These are phyloP conservation scores for Archivesica marissinica DNA, from an alignment of 1,140 invertebrate species.

Conservation along the genomic window DNA sequence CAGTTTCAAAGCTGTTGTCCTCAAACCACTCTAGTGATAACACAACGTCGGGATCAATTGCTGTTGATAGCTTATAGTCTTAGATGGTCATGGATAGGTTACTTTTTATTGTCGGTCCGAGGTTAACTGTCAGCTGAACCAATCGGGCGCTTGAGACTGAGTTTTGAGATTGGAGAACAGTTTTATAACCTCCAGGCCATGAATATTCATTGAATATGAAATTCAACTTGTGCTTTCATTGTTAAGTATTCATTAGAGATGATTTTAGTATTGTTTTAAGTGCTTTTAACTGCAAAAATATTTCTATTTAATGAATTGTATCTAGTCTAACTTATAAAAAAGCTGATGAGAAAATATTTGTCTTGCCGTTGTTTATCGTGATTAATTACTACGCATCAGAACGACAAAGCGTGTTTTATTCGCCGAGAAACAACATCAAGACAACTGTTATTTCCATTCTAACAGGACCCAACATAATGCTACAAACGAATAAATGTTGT, in stretches of 20 bases:
- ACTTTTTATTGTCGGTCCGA: not conserved
- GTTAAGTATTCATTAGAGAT: constrained; percentile 57
- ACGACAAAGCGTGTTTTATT: too few relatives aligned
- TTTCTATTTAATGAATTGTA: constrained; percentile 6
- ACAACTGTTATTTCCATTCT: too few relatives aligned
- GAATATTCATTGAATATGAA: not conserved
- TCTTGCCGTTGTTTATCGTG: too few relatives aligned
- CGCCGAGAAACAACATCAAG: not conserved
- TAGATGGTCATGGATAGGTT: not conserved
- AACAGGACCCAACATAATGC: too few relatives aligned
- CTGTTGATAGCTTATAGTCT: constrained; percentile 28
- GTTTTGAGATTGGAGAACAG: too few relatives aligned
- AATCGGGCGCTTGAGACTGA: too few relatives aligned
- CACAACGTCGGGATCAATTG: constrained; percentile 9
- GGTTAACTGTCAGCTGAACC: not conserved
- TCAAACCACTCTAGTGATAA: not conserved
- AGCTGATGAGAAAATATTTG: too few relatives aligned
- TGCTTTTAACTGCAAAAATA: constrained; percentile 43
- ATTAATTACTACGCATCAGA: too few relatives aligned
- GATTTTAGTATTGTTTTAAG: constrained; percentile 58
- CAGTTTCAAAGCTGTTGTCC: constrained; percentile 11
- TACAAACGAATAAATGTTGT: too few relatives aligned
- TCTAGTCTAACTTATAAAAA: constrained; percentile 6
- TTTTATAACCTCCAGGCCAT: too few relatives aligned
- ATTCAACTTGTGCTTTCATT: constrained; percentile 54